A percentile compares a stretch with the other conserved stretches of the same genome.
Evolutionary conservation across 2,113 vertebrate species (phyloP).

Genomic region (Sinocyclocheilus grahami): DNA sequence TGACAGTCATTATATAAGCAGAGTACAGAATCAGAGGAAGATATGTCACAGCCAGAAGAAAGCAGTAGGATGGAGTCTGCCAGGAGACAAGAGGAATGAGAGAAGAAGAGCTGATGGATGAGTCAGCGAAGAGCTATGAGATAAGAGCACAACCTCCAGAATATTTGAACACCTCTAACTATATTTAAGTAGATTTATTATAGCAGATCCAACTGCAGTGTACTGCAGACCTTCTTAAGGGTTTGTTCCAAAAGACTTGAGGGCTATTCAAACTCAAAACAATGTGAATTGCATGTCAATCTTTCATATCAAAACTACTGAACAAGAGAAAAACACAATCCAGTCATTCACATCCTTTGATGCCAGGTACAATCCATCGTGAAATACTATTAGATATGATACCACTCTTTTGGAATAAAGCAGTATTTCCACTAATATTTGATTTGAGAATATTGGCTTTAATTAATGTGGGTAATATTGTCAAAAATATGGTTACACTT

Average conservation of each 20-base stretch:
- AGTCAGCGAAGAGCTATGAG: slow-evolving; percentile 27
- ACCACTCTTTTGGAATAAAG: background rate
- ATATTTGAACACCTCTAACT: background rate
- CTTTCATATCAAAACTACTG: background rate
- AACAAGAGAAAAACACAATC: background rate
- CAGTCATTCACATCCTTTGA: background rate
- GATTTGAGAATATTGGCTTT: background rate
- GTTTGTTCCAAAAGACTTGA: background rate
- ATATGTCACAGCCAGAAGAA: background rate
- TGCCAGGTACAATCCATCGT: background rate
- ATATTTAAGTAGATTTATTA: background rate
- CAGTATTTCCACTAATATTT: background rate
- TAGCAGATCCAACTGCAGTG: background rate
- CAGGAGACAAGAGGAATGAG: slow-evolving; percentile 37
- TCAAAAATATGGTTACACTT: background rate
- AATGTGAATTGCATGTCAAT: background rate
- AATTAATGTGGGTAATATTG: background rate
- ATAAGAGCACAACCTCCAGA: background rate
- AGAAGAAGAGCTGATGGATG: slow-evolving; percentile 30
- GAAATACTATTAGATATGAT: background rate
- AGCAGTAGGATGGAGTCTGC: slow-evolving; percentile 39
- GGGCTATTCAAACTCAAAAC: background rate
- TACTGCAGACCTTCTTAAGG: background rate
- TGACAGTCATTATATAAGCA: slow-evolving; percentile 75
- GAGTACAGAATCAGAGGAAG: slow-evolving; percentile 45